Evolutionary conservation across 2,797 vertebrate genomes (phyloP), one percentile per base, ranked within the genome.

Genomic region (Gallinago solitaria): DNA sequence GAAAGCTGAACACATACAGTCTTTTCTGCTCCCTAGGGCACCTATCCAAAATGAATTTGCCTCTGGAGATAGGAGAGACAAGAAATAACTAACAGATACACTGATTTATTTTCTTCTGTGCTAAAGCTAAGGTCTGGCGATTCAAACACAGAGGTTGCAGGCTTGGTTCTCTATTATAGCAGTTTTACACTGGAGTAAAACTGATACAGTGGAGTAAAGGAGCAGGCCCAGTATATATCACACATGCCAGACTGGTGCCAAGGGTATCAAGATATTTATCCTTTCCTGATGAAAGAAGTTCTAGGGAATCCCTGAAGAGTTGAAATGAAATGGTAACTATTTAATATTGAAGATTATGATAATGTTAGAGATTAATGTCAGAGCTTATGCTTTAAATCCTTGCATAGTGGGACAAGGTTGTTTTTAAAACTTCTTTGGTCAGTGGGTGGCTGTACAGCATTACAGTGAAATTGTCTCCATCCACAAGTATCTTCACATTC

Each of bases 281-380:
- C 20, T 45, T 83, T 83, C 35, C 30, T 51, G 35, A 54, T 61
- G 45, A 75, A 93, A 95, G 37, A 76, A 93, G 32, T 87, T 85
- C 51, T 54, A 64, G 32, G 25, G 21, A 77, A 75, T 80, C 33
- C 17, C 39, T 65, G 30, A 35, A 35, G 60, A 83, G 10, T 15
- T 92, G 32, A 86, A 92, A 77, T 87, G 87, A 90, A 83, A 87
- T 79, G 27, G 6, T 30, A 89, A 9, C 45, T 89, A 35, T 65
- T 91, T 87, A 43, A 80, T 65, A n/a, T 1, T 80, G 50, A 85
- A 95, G 64, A 64, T 92, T 70, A 71, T 35, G 60, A 74, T 92
- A 95, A 92, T 65, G 28, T 61, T 74, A 50, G 11, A 73, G 59
- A 93, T 83, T 91, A 82, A 81, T 82, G 80, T 65, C 83, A 83